Conservation (phyloP, 2,888 invertebrate species). For the Carterocephalus palaemon region DNA sequence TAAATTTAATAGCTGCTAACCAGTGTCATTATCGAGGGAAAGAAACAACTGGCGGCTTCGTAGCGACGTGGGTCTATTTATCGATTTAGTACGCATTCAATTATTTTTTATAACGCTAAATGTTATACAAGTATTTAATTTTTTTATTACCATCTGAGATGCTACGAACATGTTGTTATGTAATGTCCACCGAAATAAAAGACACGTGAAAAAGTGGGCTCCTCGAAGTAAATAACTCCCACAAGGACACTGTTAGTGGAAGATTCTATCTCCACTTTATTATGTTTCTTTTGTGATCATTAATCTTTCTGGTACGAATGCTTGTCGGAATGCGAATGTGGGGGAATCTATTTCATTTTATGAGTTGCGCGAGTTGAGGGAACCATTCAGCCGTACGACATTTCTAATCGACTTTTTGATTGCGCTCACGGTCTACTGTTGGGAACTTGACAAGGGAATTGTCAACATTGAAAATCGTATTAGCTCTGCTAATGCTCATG, state of each 20-base stretch:
- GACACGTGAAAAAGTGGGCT: slow-evolving; percentile 72
- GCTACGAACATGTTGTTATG: slow-evolving; percentile 42
- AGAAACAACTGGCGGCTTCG: slow-evolving; percentile 35
- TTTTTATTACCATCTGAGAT: slow-evolving; percentile 9
- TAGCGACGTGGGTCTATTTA: slow-evolving; percentile 42
- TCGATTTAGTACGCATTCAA: slow-evolving; percentile 50
- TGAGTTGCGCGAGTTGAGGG: slow-evolving; percentile 74
- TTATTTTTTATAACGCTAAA: slow-evolving; percentile 41
- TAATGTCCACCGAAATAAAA: slow-evolving; percentile 56
- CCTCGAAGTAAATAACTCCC: slow-evolving; percentile 75
- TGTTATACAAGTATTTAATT: slow-evolving; percentile 27
- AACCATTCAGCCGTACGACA: slow-evolving; percentile 74
- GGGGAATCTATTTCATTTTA: slow-evolving; percentile 80
- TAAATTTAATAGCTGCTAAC: neutral
- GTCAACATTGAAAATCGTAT: slow-evolving; percentile 45
- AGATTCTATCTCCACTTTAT: slow-evolving; percentile 79
- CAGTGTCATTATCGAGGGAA: slow-evolving; percentile 5
- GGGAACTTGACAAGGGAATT: slow-evolving; percentile 53
- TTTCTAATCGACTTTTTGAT: slow-evolving; percentile 79
- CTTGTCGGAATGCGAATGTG: slow-evolving; percentile 80
- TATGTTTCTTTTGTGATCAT: slow-evolving; percentile 80
- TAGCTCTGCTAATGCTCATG: slow-evolving; percentile 27
- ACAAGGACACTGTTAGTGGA: slow-evolving; percentile 78
- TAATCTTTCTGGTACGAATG: slow-evolving; percentile 80
- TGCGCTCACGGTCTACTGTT: slow-evolving; percentile 64